These are phyloP conservation scores for Tympanoctomys barrerae DNA, from an alignment of 2,797 vertebrate species.

Conservation along the genomic window DNA sequence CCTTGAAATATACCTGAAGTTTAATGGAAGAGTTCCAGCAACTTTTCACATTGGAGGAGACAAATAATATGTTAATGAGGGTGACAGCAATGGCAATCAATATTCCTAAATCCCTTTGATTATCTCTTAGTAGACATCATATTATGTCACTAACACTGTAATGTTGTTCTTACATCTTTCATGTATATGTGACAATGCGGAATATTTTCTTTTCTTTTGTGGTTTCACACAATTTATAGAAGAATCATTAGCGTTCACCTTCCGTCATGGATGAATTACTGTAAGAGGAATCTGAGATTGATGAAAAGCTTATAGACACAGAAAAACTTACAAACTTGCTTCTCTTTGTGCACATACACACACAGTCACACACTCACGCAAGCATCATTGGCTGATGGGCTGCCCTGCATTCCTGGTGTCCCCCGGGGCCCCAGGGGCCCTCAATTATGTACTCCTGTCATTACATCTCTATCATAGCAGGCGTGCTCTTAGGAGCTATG, in stretches of 20 bases:
- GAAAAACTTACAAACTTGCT: too few relatives aligned
- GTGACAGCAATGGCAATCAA: not conserved
- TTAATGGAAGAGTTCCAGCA: not conserved
- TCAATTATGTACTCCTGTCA: not conserved
- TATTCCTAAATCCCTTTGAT: not conserved
- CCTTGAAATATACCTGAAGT: not conserved
- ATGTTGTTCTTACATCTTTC: not conserved
- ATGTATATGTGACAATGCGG: not conserved
- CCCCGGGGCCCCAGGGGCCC: not conserved
- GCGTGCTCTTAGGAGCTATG: not conserved
- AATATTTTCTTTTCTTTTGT: not conserved
- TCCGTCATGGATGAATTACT: not conserved
- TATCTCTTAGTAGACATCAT: not conserved
- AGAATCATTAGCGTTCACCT: not conserved
- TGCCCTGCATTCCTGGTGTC: not conserved
- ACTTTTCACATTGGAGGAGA: not conserved
- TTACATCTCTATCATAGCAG: not conserved
- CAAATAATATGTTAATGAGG: not conserved
- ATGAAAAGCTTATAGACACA: not conserved
- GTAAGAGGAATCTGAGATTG: not conserved
- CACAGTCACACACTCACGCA: not conserved
- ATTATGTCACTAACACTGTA: not conserved
- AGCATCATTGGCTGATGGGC: not conserved
- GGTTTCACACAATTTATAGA: not conserved
- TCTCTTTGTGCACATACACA: accelerated